These are phyloP conservation scores for Solenopsis fugax DNA, from an alignment of 1,140 invertebrate species.

Conservation along the genomic window DNA sequence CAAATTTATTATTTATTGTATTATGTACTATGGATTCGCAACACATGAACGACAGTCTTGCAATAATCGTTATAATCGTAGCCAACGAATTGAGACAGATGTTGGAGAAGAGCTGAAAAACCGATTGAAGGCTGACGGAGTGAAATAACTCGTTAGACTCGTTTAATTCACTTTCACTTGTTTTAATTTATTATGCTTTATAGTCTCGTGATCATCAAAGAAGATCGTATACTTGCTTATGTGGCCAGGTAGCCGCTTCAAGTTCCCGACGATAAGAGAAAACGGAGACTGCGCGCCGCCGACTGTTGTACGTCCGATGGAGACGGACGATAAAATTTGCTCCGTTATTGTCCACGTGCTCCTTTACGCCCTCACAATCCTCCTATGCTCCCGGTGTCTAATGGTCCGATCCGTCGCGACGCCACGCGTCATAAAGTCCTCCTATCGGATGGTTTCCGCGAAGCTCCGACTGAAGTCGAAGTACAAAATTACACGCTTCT, in stretches of 20 bases:
- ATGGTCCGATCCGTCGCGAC: conserved; percentile 80
- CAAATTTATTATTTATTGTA: background rate
- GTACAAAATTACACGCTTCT: conserved; percentile 36
- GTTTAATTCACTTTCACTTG: background rate
- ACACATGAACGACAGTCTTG: background rate
- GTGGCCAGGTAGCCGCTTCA: background rate
- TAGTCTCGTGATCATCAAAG: background rate
- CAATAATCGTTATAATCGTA: background rate
- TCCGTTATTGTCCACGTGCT: conserved; percentile 26
- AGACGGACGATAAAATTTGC: conserved; percentile 38
- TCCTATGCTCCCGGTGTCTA: conserved; percentile 44
- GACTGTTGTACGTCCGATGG: conserved; percentile 3
- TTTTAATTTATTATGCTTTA: conserved; percentile 18
- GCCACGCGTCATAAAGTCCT: conserved; percentile 79
- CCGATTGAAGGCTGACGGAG: background rate
- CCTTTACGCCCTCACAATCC: conserved; percentile 42
- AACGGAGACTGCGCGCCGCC: background rate
- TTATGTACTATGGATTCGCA: background rate
- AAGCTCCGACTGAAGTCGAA: conserved; percentile 62
- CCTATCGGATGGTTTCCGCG: conserved; percentile 75
- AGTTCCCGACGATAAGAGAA: conserved; percentile 27
- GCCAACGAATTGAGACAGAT: background rate
- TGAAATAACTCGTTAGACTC: conserved; percentile 22
- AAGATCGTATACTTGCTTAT: background rate
- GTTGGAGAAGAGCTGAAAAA: background rate